These are phyloP conservation scores for Prunella fulvescens DNA, from an alignment of 2,113 vertebrate genomes.

Conservation along the genomic window DNA sequence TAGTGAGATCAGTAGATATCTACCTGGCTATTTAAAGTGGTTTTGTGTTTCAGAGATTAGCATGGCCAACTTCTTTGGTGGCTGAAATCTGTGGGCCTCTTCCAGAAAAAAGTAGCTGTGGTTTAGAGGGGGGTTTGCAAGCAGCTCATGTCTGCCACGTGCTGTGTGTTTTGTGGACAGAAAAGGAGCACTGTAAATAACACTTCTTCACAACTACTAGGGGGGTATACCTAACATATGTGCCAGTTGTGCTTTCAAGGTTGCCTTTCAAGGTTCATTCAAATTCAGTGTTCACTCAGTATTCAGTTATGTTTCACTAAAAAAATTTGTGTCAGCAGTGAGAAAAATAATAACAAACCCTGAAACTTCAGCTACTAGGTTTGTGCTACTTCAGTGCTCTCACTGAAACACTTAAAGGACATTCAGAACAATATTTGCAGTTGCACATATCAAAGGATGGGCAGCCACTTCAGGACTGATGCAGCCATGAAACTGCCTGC, in stretches of 20 bases:
- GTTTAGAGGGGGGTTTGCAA: neutral
- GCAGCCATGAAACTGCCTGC: neutral
- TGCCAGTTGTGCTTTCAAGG: neutral
- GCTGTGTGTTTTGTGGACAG: neutral
- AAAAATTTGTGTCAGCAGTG: neutral
- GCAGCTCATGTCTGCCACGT: fast-evolving
- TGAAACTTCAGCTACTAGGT: neutral
- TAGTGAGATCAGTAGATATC: neutral
- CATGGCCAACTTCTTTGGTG: neutral
- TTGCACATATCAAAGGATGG: neutral
- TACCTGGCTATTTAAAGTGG: neutral
- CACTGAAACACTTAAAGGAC: neutral
- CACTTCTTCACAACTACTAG: neutral
- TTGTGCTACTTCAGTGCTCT: neutral
- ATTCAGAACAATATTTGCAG: neutral
- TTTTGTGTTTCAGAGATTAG: neutral
- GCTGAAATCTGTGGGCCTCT: neutral
- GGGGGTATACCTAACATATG: neutral
- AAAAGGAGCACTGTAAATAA: neutral
- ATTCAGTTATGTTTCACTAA: neutral
- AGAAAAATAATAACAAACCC: neutral
- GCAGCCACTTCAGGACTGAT: neutral
- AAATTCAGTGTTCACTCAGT: neutral
- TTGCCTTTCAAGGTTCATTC: neutral
- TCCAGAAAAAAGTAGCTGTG: neutral